Evolutionary conservation across 2,888 invertebrate genomes (phyloP), one percentile per base, ranked within the genome.

Genomic region (Pandemis heparana): DNA sequence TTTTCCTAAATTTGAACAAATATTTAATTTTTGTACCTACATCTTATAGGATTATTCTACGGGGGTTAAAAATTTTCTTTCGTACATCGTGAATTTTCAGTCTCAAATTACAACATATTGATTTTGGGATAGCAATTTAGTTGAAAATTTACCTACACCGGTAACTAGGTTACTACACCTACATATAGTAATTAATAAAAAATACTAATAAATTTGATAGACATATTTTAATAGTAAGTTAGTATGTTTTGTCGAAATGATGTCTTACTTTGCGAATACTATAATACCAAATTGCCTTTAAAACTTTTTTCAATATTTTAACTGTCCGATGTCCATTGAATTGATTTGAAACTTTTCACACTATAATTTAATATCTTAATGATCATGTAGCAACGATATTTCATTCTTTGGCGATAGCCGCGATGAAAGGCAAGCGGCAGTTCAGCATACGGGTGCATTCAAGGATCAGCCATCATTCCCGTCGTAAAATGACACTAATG

Each of bases 401-500:
- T 74, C 69, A 65, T 74, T 65, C 74, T 74, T 65, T 64, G 65
- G 74, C 65, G 43, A 61, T 70, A 48, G 64, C 59, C 38, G 16
- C 56, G 74, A 69, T 65, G 74, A 74, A 74, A 73, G 73, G 68
- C 39, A 59, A 68, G 61, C 70, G 62, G 70, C 70, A 61, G 61
- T 61, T 66, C 67, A 80, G 78, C 79, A 83, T 86, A 82, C 88
- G 89, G 90, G 88, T 89, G 90, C 92, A 92, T 93, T 89, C 88
- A 90, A 83, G 78, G 77, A 78, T 82, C 79, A 80, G 82, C 89
- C 83, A 89, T 90, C 86, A 89, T 86, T 83, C 77, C 76, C 79
- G 78, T 86, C 90, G 86, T 94, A 92, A 94, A 94, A 87, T 80
- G 81, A 85, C 90, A 87, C 93, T 94, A 94, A 94, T 94, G 88